Evolutionary conservation across 1,140 invertebrate species (phyloP).

Genomic region (Halyomorpha halys): DNA sequence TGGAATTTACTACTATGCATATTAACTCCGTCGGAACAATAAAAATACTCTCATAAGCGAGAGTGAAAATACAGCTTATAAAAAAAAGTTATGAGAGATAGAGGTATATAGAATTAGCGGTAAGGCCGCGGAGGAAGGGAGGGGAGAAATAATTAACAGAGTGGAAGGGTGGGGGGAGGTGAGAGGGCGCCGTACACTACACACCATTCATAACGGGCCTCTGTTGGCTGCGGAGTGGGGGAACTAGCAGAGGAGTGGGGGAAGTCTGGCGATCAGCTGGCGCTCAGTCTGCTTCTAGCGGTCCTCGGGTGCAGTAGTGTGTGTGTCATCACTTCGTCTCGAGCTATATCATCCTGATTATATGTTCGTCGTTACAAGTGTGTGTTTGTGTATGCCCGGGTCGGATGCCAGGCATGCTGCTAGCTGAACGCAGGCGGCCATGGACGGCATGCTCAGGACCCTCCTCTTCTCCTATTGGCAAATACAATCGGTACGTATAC

Average conservation of each 20-base stretch:
- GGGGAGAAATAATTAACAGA: not conserved
- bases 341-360: not conserved
- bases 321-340: not conserved
- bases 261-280: not conserved
- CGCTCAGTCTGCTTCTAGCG: not conserved
- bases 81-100: slow-evolving; percentile 7
- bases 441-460: slow-evolving; percentile 36
- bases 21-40: not conserved
- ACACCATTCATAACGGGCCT: slow-evolving; percentile 10
- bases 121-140: slow-evolving; percentile 6
- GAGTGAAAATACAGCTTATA: not conserved
- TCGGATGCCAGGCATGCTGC: slow-evolving; percentile 7
- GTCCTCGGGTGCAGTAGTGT: too few relatives aligned
- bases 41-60: not conserved
- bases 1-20: too few relatives aligned
- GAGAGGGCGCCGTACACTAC: not conserved
- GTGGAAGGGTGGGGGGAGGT: slow-evolving; percentile 1
- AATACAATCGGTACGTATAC: slow-evolving; percentile 22
- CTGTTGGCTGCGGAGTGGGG: too few relatives aligned
- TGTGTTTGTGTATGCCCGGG: slow-evolving; percentile 27
- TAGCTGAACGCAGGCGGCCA: slow-evolving; percentile 26
- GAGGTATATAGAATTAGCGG: slow-evolving; percentile 3
- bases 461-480: slow-evolving; percentile 31
- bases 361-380: slow-evolving; percentile 8
- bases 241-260: slow-evolving; percentile 12